Conservation (phyloP, 1,140 invertebrate genomes). For the Aleiodes sp. region DNA sequence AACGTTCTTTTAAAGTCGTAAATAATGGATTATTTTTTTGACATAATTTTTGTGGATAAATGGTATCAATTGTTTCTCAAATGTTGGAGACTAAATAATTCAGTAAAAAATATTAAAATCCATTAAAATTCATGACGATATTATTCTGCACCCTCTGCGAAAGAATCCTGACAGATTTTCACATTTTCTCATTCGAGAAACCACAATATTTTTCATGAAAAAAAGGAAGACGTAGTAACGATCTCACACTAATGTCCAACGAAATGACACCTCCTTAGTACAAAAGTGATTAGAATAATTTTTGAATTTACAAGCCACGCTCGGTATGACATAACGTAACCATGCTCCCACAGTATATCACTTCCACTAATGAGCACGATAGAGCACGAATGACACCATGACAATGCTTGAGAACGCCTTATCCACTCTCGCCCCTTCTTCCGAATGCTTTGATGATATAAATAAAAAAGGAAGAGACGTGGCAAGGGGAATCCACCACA, state of each 20-base stretch:
- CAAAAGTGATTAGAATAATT: conserved; percentile 9
- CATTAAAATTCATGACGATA: too few species aligned
- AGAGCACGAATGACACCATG: conserved; percentile 37
- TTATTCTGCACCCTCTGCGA: background rate
- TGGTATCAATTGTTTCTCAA: too few species aligned
- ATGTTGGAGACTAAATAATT: too few species aligned
- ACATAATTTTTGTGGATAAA: background rate
- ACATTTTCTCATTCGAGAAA: too few species aligned
- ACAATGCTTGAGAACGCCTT: conserved; percentile 31
- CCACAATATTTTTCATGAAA: too few species aligned
- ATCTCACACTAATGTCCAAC: background rate
- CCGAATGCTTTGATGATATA: conserved; percentile 32
- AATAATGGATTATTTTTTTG: too few species aligned
- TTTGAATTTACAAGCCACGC: conserved; percentile 21
- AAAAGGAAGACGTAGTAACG: background rate
- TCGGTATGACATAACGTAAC: background rate
- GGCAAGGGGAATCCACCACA: conserved; percentile 26
- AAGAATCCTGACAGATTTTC: too few species aligned
- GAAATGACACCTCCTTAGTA: background rate
- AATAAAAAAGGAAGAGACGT: conserved; percentile 40
- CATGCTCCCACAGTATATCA: too few species aligned
- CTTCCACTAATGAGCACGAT: conserved; percentile 37
- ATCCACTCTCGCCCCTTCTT: conserved; percentile 34
- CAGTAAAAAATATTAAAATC: too few species aligned
- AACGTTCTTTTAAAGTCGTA: too few species aligned